A percentile compares a stretch with the other conserved stretches of the same genome.
These are phyloP conservation scores for Subacronicta megacephala DNA, from an alignment of 2,888 invertebrate species.

Conservation along the genomic window DNA sequence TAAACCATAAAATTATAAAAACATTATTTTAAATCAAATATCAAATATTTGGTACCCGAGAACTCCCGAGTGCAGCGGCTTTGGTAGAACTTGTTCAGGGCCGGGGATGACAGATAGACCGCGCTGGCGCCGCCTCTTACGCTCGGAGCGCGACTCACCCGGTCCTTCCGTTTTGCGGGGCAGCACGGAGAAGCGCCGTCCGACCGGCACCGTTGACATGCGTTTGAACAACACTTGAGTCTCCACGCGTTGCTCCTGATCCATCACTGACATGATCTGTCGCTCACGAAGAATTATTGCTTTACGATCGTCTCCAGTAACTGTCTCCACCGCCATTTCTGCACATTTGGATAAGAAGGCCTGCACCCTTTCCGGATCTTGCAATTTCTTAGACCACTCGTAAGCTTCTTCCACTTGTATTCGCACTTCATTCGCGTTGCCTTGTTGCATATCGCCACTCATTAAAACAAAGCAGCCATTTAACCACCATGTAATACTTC, in stretches of 20 bases:
- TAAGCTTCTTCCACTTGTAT: conserved; percentile 82
- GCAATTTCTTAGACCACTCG: conserved; percentile 79
- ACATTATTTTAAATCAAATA: conserved; percentile 60
- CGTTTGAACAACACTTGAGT: conserved; percentile 80
- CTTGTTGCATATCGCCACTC: conserved; percentile 86
- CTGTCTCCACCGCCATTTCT: conserved; percentile 77
- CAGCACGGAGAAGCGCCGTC: conserved; percentile 79
- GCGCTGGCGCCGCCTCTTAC: conserved; percentile 73
- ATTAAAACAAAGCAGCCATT: conserved; percentile 82
- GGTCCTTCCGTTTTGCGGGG: conserved; percentile 69
- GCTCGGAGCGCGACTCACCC: conserved; percentile 66
- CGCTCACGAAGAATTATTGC: conserved; percentile 76
- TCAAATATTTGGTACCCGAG: conserved; percentile 81
- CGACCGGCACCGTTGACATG: conserved; percentile 79
- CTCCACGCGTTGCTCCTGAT: conserved; percentile 73
- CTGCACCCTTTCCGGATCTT: conserved; percentile 79
- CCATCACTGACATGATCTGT: conserved; percentile 76
- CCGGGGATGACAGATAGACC: conserved; percentile 82
- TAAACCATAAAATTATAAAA: conserved; percentile 6
- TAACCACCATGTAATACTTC: conserved; percentile 81
- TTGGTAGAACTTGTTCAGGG: conserved; percentile 69
- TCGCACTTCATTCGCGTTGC: conserved; percentile 83
- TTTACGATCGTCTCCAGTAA: conserved; percentile 79
- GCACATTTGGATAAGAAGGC: conserved; percentile 80
- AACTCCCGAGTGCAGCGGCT: conserved; percentile 71